A percentile compares a stretch with the other conserved stretches of the same genome.
Conservation (phyloP, 2,888 invertebrate species). For the Thumatha senex region DNA sequence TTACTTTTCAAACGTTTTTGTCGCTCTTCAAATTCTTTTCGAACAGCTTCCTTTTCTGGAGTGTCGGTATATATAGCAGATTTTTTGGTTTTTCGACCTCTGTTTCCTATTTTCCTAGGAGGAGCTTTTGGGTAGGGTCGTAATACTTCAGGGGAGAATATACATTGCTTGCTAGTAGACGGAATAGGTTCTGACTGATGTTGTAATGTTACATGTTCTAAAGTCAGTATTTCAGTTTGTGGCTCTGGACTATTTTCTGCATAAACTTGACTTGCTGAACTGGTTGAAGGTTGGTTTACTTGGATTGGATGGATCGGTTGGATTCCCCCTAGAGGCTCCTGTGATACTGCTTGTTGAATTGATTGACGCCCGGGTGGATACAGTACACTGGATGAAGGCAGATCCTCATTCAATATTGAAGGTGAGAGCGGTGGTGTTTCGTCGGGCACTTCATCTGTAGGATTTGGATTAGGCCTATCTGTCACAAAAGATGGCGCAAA, state of each 20-base stretch:
- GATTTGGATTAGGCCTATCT: neutral
- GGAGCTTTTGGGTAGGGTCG: neutral
- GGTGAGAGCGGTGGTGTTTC: too few species aligned
- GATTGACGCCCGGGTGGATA: too few species aligned
- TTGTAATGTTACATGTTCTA: neutral
- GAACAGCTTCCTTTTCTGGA: neutral
- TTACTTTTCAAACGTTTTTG: neutral
- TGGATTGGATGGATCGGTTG: too few species aligned
- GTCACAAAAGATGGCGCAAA: neutral
- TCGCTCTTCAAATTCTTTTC: neutral
- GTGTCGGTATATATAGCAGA: slow-evolving; percentile 1
- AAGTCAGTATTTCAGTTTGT: too few species aligned
- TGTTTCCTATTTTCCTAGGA: neutral
- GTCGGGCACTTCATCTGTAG: too few species aligned
- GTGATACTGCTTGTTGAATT: too few species aligned
- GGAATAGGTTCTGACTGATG: neutral
- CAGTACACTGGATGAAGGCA: too few species aligned
- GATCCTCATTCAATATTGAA: too few species aligned
- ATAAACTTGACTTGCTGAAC: too few species aligned
- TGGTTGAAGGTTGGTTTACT: too few species aligned
- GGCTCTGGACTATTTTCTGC: too few species aligned
- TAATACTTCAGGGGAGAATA: neutral
- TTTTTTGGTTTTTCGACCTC: neutral
- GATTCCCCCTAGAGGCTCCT: too few species aligned
- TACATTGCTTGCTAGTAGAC: neutral